Base-by-base conservation (phyloP, 2,888 invertebrate genomes). In the Ommatoiulus sabulosus region DNA sequence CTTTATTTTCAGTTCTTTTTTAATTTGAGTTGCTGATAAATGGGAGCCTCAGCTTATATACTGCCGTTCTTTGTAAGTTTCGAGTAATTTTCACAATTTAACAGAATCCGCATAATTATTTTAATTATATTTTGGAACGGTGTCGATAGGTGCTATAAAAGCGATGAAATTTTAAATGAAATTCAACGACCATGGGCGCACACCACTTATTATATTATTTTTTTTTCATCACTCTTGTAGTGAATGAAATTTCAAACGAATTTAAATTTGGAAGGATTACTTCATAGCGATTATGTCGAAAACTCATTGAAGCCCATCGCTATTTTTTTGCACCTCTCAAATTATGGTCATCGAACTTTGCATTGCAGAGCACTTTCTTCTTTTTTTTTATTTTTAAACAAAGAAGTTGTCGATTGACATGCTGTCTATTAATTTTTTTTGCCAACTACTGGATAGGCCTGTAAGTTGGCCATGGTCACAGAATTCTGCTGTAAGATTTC, bases 321-420 rank as follows among this genome's bases (percentile, higher is more conserved):
- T 10, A 72, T 72, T 72, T 72, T 72, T 72, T 72, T 20, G 35
- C 15, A 24, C 10, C 24, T 72, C 72, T 24, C 20, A 10, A 72
- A 72, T 72, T 72, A 24, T 72, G 72, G 72, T 72, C 72, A 72
- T 72, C 24, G 72, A 72, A 72, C 72, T 72, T 72, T 72, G 72
- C 72, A 72, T 72, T 72, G 72, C 72, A 72, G 72, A 24, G 72
- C 72, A 72, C 72, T 72, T 20, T 72, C 8, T 0, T 10, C 24
- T 24, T 24, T 24, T 72, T 72, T 72, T 72, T 24, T 72, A 6
- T 63, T 72, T 72, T 72, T 72, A 10, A 72, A 72, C 72, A 72
- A 72, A 63, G 63, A 63, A 72, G 72, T 72, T 72, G 72, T 72
- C 72, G 24, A 72, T 72, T 72, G 72, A 72, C 72, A 72, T 24